A percentile compares a stretch with the other conserved stretches of the same genome.
These are phyloP conservation scores for Drosophila affinis DNA, from an alignment of 2,888 invertebrate genomes.

Conservation along the genomic window DNA sequence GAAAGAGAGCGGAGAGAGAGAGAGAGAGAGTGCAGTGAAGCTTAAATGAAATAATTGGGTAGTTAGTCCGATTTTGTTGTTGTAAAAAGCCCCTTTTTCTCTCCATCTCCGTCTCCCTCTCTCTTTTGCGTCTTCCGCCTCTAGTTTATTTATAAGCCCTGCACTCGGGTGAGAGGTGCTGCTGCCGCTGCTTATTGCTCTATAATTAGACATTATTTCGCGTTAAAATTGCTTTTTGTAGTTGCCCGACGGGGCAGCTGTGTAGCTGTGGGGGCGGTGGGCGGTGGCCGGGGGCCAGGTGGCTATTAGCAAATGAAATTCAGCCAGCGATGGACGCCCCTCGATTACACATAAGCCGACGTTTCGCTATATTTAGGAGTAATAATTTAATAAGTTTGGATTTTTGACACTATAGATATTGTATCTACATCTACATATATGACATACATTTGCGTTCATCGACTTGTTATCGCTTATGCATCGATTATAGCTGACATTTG, in stretches of 20 bases:
- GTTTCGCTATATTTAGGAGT: too few relatives aligned
- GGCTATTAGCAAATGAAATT: conserved; percentile 44
- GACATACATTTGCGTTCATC: not conserved
- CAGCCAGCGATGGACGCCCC: conserved; percentile 1
- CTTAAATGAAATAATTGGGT: conserved; percentile 83
- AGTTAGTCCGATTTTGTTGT: conserved; percentile 72
- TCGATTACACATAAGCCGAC: too few relatives aligned
- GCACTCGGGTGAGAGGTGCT: conserved; percentile 45
- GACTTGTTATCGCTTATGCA: not conserved
- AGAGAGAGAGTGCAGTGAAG: conserved; percentile 67
- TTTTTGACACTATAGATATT: not conserved
- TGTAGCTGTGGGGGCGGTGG: conserved; percentile 10
- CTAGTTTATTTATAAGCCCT: conserved; percentile 70
- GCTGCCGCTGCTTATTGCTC: conserved; percentile 35
- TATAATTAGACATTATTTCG: conserved; percentile 67
- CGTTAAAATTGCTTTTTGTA: conserved; percentile 45
- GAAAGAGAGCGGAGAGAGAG: not conserved
- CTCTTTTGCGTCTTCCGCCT: conserved; percentile 59
- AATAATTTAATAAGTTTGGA: too few relatives aligned
- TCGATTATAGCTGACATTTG: not conserved
- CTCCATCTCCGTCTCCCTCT: conserved; percentile 24
- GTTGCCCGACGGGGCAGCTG: conserved; percentile 6
- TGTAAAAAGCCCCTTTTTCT: conserved; percentile 26
- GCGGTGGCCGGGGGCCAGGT: conserved; percentile 27
- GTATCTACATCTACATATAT: not conserved